Evolutionary conservation across 1,140 invertebrate genomes (phyloP).

Genomic region (Lucilia sericata): DNA sequence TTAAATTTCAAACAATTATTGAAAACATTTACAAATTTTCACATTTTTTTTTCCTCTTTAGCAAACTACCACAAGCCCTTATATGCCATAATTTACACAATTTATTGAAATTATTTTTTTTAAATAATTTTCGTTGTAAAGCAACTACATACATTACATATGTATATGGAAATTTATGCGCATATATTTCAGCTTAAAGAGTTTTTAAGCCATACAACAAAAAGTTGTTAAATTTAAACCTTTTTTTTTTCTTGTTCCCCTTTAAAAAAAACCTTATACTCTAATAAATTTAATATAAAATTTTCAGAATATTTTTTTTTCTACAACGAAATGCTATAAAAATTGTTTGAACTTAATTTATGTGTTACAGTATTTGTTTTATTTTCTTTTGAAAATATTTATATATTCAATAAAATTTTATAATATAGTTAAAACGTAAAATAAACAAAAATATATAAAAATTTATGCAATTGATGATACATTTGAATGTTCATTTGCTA

Average conservation of each 20-base stretch:
- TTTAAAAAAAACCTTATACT: background rate
- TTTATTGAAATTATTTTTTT: background rate
- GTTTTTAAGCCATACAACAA: background rate
- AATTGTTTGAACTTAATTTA: background rate
- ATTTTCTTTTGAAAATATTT: background rate
- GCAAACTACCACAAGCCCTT: background rate
- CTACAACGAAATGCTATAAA: background rate
- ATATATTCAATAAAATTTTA: constrained; percentile 6
- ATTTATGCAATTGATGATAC: no score
- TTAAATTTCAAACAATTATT: background rate
- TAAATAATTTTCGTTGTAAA: background rate
- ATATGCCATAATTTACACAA: background rate
- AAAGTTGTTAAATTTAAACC: background rate
- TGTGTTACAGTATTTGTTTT: background rate
- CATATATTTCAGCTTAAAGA: constrained; percentile 15
- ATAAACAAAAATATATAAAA: background rate
- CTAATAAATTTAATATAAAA: background rate
- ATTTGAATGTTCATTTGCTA: background rate
- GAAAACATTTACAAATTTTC: constrained; percentile 4
- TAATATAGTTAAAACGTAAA: background rate
- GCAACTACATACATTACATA: background rate
- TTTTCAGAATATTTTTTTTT: background rate
- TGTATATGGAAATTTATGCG: constrained; percentile 4
- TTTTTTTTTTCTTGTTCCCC: no score
- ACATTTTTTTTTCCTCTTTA: background rate